Evolutionary conservation across 1,140 invertebrate species (phyloP).

Genomic region (Battus philenor): DNA sequence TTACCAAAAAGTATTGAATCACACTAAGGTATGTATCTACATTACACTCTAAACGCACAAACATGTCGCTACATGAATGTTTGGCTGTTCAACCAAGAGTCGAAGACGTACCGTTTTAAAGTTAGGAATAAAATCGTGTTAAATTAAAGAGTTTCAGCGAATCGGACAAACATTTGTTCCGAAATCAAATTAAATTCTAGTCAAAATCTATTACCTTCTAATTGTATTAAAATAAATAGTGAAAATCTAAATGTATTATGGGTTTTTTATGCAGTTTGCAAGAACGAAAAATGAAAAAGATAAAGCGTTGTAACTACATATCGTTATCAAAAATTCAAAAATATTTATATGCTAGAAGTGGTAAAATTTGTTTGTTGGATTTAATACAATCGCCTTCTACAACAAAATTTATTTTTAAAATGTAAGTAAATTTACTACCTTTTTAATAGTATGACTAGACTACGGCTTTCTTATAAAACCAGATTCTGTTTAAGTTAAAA

Average conservation of each 20-base stretch:
- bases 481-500: no score
- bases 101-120: background rate
- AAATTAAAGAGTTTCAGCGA: no score
- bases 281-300: slow-evolving; percentile 28
- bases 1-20: no score
- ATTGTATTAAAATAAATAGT: background rate
- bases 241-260: slow-evolving; percentile 28
- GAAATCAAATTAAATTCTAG: background rate
- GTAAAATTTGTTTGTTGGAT: slow-evolving; percentile 16
- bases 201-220: background rate
- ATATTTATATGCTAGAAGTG: slow-evolving; percentile 20
- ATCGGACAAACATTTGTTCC: slow-evolving; percentile 1
- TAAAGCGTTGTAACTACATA: slow-evolving; percentile 23
- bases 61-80: slow-evolving; percentile 13
- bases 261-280: slow-evolving; percentile 41
- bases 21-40: no score
- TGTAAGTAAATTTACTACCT: slow-evolving; percentile 16
- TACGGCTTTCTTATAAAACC: no score
- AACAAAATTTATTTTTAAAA: slow-evolving; percentile 5
- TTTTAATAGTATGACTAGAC: no score
- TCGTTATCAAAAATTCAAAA: slow-evolving; percentile 29
- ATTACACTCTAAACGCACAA: background rate
- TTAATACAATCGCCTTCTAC: no score
- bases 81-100: background rate
- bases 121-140: no score